Evolutionary conservation across 2,888 invertebrate species (phyloP), one percentile per base, ranked within the genome.

Genomic region (Oscheius myriophilus): DNA sequence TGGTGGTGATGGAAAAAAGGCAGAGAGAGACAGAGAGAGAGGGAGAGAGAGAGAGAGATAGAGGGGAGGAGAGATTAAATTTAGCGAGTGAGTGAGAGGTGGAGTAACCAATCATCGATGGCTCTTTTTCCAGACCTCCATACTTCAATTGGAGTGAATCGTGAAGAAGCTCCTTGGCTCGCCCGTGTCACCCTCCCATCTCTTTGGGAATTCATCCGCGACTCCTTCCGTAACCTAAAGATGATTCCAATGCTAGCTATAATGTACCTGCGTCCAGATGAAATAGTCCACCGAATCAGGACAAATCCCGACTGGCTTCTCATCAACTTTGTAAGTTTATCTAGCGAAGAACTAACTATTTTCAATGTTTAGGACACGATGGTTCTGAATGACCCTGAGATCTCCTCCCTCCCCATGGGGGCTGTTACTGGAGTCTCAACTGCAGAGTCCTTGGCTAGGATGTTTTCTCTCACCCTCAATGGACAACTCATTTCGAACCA

Each of bases 391-490:
- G 77, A 82, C 59, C 81, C 81, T 12, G 73, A 73, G 18, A 74
- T 84, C n/a, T 69, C 73, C 11, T 70, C 73, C 14, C 67, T 84
- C 18, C 71, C 74, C 21, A 58, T 84, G 18, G 76, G 81, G 4
- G 79, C 83, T 0, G 79, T 79, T 1, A 83, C 80, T 1, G 84
- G 82, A 11, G 74, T 81, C 2, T 72, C 72, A n/a, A 78, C 67
- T 25, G 83, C 81, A 9, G 67, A 74, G 6, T 73, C 79, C 33
- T 43, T 81, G 9, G 84, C 83, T 1, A 52, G 72, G 23, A 66
- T 84, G 12, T 75, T 84, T 53, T 77, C 84, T 0, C 61, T 59
- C 6, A 45, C 42, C 0, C 39, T 63, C 23, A 58, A 81, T 51
- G 80, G 79, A 54, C 58, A 74, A 26, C 41, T 84, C 9, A 71